Evolutionary conservation across 1,140 invertebrate species (phyloP).

Genomic region (Sycobia sp.): DNA sequence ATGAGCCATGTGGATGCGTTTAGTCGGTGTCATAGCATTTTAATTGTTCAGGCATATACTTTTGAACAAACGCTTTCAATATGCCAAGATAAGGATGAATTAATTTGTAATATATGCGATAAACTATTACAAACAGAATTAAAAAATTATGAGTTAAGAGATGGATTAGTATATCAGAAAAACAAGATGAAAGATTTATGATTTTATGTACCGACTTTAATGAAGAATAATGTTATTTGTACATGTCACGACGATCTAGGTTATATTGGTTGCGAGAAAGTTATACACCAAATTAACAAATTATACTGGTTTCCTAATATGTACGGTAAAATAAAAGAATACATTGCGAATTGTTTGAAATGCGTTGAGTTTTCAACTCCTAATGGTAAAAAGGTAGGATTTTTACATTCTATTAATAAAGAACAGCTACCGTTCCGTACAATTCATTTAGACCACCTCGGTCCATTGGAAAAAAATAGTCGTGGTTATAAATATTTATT

Average conservation of each 20-base stretch:
- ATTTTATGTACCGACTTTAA: neutral
- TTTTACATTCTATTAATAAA: conserved; percentile 2
- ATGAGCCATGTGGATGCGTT: neutral
- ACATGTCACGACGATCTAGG: conserved; percentile 8
- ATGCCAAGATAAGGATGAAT: too few species aligned
- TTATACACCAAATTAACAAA: neutral
- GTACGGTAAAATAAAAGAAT: neutral
- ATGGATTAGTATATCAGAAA: too few species aligned
- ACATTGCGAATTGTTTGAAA: too few species aligned
- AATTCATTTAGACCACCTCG: too few species aligned
- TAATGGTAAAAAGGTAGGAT: conserved; percentile 3
- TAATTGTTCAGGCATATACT: too few species aligned
- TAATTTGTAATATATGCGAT: too few species aligned
- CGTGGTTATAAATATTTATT: neutral
- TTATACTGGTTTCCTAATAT: conserved; percentile 17
- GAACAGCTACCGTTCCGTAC: conserved; percentile 7
- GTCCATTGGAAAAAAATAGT: conserved; percentile 1
- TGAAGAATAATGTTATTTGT: conserved; percentile 7
- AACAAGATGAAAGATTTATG: too few species aligned
- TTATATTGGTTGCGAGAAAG: conserved; percentile 11
- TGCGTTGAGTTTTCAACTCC: conserved; percentile 11
- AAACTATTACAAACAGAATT: neutral
- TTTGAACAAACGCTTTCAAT: too few species aligned
- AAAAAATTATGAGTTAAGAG: too few species aligned
- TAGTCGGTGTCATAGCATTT: too few species aligned